A percentile compares a stretch with the other conserved stretches of the same genome.
These are phyloP conservation scores for Solenopsis fugax DNA, from an alignment of 1,140 invertebrate genomes.

Conservation along the genomic window DNA sequence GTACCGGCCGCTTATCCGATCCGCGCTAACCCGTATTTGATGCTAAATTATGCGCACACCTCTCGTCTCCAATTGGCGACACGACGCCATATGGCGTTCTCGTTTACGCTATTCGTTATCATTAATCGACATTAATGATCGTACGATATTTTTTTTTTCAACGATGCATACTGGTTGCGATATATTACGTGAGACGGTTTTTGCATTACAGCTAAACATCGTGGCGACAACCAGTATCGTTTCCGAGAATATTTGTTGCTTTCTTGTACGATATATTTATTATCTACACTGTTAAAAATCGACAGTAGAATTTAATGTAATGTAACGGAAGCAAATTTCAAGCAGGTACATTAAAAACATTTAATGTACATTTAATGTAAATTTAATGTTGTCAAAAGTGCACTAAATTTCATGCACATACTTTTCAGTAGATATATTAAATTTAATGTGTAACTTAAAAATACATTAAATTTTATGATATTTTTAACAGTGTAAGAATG, in stretches of 20 bases:
- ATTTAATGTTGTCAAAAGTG: too few species aligned
- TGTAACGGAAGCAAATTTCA: too few species aligned
- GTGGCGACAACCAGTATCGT: not conserved
- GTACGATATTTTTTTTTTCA: not conserved
- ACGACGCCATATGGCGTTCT: not conserved
- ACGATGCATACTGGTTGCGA: not conserved
- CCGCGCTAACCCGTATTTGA: conserved; percentile 39
- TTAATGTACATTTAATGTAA: too few species aligned
- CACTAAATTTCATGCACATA: too few species aligned
- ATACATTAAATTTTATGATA: too few species aligned
- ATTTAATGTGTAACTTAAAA: too few species aligned
- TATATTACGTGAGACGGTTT: not conserved
- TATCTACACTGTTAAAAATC: not conserved
- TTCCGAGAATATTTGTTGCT: not conserved
- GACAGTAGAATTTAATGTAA: too few species aligned
- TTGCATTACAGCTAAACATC: not conserved
- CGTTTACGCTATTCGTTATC: conserved; percentile 21
- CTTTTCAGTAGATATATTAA: too few species aligned
- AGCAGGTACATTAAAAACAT: too few species aligned
- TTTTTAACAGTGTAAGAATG: not conserved
- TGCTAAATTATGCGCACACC: conserved; percentile 58
- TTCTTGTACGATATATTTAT: not conserved
- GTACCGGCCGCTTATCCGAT: conserved; percentile 65
- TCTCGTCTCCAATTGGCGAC: conserved; percentile 13
- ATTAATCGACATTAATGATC: not conserved